Evolutionary conservation across 2,113 vertebrate species (phyloP).

Genomic region (Pholis gunnellus): DNA sequence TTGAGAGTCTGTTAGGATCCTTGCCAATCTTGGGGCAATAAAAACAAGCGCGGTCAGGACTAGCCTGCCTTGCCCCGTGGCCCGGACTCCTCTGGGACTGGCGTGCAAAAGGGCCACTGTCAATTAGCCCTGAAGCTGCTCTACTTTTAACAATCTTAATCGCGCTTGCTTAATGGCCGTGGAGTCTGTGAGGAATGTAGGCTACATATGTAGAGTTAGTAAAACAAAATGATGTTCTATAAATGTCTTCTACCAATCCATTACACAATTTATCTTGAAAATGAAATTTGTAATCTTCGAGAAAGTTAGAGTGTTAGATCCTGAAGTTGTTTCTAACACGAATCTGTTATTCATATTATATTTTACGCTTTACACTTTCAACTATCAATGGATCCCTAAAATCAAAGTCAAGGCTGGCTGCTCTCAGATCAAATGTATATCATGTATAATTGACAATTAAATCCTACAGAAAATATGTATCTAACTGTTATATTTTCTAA

Average conservation of each 20-base stretch:
- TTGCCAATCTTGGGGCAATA: constrained; percentile 71
- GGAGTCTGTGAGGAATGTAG: constrained; percentile 23
- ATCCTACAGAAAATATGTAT: neutral
- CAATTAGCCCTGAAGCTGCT: constrained; percentile 76
- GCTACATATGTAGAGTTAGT: neutral
- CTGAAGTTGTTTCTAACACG: neutral
- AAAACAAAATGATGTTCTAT: neutral
- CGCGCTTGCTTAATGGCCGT: constrained; percentile 53
- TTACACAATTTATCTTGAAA: neutral
- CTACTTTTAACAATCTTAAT: constrained; percentile 56
- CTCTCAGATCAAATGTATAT: neutral
- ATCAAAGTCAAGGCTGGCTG: neutral
- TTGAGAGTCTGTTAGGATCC: constrained; percentile 55
- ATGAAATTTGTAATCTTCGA: neutral
- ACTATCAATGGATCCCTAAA: neutral
- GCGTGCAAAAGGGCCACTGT: constrained; percentile 81
- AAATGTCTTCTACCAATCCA: neutral
- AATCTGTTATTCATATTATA: neutral
- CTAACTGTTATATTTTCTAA: neutral
- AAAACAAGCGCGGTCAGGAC: constrained; percentile 67
- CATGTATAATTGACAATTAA: neutral
- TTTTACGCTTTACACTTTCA: neutral
- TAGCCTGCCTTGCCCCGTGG: constrained; percentile 65
- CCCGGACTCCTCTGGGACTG: constrained; percentile 79
- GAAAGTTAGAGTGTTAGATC: neutral